Evolutionary conservation across 2,888 invertebrate genomes (phyloP).

Genomic region (Leucophenga maculata): DNA sequence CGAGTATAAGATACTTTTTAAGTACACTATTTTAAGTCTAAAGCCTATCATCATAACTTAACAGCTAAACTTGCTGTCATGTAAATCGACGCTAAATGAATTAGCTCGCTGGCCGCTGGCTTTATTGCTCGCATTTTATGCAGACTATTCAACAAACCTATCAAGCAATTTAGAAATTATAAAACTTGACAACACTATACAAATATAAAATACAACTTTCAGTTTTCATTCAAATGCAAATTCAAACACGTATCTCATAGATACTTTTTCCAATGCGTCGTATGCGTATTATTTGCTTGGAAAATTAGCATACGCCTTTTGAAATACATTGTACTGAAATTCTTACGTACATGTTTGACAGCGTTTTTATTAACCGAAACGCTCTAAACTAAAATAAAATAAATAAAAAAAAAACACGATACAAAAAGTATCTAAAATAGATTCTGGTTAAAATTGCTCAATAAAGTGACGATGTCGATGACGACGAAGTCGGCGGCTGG

Average conservation of each 20-base stretch:
- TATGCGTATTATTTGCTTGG: constrained; percentile 48
- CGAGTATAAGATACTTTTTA: not conserved
- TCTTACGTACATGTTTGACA: constrained; percentile 38
- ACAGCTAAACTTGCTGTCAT: constrained; percentile 58
- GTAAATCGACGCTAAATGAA: constrained; percentile 18
- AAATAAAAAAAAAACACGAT: not conserved
- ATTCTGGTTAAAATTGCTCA: constrained; percentile 54
- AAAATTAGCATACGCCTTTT: constrained; percentile 52
- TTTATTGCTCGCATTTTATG: constrained; percentile 19
- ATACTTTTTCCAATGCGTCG: constrained; percentile 21
- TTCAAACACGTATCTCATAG: constrained; percentile 19
- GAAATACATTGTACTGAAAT: constrained; percentile 1
- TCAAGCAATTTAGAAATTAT: too few species aligned
- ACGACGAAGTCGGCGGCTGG: not conserved
- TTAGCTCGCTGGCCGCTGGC: not conserved
- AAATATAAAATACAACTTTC: constrained; percentile 50
- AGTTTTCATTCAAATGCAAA: constrained; percentile 56
- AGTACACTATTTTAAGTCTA: too few species aligned
- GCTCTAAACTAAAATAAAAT: not conserved
- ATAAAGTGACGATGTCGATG: constrained; percentile 26
- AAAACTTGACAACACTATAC: not conserved
- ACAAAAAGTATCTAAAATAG: constrained; percentile 35
- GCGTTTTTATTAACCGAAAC: constrained; percentile 19
- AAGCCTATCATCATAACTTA: constrained; percentile 40
- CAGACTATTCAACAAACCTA: not conserved